Conservation (phyloP, 2,888 invertebrate genomes). For the Alitta virens region DNA sequence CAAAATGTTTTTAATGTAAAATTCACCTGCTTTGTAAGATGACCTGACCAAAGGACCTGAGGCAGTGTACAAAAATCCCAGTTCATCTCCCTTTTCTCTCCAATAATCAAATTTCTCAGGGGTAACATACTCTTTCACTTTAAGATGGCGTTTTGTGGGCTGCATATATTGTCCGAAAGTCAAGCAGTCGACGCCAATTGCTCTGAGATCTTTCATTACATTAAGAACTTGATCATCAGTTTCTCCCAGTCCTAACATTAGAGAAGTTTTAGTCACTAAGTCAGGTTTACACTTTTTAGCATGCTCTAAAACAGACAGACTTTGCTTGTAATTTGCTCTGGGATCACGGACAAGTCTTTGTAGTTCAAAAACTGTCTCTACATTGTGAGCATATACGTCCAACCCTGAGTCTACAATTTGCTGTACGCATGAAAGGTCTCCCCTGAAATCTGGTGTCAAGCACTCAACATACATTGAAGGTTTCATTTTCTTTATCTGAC, state of each 20-base stretch:
- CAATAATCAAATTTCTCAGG: slow-evolving; percentile 87
- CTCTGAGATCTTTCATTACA: slow-evolving; percentile 81
- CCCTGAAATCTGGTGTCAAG: slow-evolving; percentile 93
- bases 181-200: slow-evolving; percentile 84
- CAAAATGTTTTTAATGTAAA: not conserved
- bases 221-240: slow-evolving; percentile 64
- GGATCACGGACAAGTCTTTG: slow-evolving; percentile 87
- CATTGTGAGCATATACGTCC: slow-evolving; percentile 97
- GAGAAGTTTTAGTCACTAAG: slow-evolving; percentile 92
- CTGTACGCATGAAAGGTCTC: slow-evolving; percentile 72
- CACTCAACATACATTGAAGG: slow-evolving; percentile 90
- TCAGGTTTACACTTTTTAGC: slow-evolving; percentile 79
- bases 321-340: slow-evolving; percentile 87
- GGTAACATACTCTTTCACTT: slow-evolving; percentile 91
- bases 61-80: slow-evolving; percentile 95
- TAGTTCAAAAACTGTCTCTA: slow-evolving; percentile 90
- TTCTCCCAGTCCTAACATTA: slow-evolving; percentile 89
- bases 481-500: slow-evolving; percentile 80
- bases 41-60: slow-evolving; percentile 96
- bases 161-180: slow-evolving; percentile 99
- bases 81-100: slow-evolving; percentile 75
- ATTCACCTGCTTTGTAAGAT: slow-evolving; percentile 88
- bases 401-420: slow-evolving; percentile 78
- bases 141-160: slow-evolving; percentile 92
- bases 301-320: slow-evolving; percentile 75